These are phyloP conservation scores for Cossypha dichroa DNA, from an alignment of 2,797 vertebrate species.

Conservation along the genomic window DNA sequence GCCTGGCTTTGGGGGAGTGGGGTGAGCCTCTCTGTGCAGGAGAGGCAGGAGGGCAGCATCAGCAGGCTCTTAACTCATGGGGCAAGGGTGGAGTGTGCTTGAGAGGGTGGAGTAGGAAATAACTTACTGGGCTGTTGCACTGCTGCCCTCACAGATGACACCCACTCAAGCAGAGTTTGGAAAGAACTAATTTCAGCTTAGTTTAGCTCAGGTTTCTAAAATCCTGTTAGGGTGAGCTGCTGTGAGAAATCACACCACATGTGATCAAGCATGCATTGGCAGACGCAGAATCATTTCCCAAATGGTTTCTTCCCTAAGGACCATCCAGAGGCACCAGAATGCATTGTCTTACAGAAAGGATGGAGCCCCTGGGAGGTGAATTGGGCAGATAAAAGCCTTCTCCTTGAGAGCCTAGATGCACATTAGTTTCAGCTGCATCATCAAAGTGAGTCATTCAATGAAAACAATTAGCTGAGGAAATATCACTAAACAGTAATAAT, in stretches of 20 bases:
- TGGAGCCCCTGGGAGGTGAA: not conserved
- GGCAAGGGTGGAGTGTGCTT: not conserved
- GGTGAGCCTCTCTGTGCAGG: not conserved
- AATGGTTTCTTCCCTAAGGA: not conserved
- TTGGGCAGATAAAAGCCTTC: not conserved
- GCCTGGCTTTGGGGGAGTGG: not conserved
- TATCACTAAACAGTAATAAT: conserved; percentile 67
- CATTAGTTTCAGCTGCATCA: conserved; percentile 37
- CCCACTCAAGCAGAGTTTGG: not conserved
- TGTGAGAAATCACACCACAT: not conserved
- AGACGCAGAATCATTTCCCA: not conserved
- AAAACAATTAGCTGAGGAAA: conserved; percentile 71
- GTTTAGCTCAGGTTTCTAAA: not conserved
- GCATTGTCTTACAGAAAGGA: not conserved
- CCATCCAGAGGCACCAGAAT: not conserved
- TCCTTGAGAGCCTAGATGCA: not conserved
- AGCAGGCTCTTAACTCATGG: not conserved
- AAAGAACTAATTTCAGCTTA: not conserved
- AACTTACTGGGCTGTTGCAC: not conserved
- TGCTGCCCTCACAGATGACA: not conserved
- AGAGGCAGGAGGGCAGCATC: not conserved
- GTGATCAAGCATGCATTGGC: not conserved
- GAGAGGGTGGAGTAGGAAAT: not conserved
- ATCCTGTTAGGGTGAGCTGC: not conserved
- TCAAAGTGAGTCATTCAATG: conserved; percentile 71